Evolutionary conservation across 30 jellyfish, hydroid and myxozoan genomes (phyloP).

Genomic region (Pseudorhiza aurosa): DNA sequence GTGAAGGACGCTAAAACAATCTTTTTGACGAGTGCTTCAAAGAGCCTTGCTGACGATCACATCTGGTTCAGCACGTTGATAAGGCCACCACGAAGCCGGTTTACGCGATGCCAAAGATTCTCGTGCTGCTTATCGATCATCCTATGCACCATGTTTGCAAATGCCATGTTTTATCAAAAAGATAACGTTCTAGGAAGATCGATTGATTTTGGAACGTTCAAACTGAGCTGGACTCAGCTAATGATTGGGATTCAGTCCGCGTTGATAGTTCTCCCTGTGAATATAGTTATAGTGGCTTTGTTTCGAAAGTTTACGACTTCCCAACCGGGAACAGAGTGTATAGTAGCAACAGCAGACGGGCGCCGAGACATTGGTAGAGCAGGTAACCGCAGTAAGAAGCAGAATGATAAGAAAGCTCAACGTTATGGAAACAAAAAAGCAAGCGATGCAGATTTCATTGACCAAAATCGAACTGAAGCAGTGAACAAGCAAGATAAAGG

Average conservation of each 20-base stretch:
- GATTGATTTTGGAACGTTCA: slow-evolving; percentile 44
- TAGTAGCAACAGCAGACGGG: neutral
- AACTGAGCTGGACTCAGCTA: slow-evolving; percentile 67
- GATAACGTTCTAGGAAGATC: slow-evolving; percentile 13
- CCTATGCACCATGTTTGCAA: slow-evolving; percentile 78
- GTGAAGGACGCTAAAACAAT: slow-evolving; percentile 51
- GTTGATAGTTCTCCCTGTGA: slow-evolving; percentile 74
- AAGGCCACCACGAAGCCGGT: slow-evolving; percentile 79
- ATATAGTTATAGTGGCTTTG: slow-evolving; percentile 48
- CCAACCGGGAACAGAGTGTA: too few relatives aligned
- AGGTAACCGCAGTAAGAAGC: neutral
- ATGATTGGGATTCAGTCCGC: slow-evolving; percentile 79
- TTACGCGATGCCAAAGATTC: slow-evolving; percentile 81
- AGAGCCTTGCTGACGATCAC: slow-evolving; percentile 84
- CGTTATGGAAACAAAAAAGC: neutral
- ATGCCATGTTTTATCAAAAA: slow-evolving; percentile 77
- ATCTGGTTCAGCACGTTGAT: slow-evolving; percentile 80
- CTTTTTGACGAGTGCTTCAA: slow-evolving; percentile 73
- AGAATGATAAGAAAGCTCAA: neutral
- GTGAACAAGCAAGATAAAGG: too few relatives aligned
- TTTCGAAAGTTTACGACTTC: slow-evolving; percentile 72
- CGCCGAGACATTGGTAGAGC: neutral
- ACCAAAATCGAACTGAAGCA: too few relatives aligned
- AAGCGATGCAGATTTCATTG: too few relatives aligned
- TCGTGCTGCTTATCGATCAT: slow-evolving; percentile 75